Conservation (phyloP, 1,140 invertebrate genomes). For the Dolichoris vasculosae region DNA sequence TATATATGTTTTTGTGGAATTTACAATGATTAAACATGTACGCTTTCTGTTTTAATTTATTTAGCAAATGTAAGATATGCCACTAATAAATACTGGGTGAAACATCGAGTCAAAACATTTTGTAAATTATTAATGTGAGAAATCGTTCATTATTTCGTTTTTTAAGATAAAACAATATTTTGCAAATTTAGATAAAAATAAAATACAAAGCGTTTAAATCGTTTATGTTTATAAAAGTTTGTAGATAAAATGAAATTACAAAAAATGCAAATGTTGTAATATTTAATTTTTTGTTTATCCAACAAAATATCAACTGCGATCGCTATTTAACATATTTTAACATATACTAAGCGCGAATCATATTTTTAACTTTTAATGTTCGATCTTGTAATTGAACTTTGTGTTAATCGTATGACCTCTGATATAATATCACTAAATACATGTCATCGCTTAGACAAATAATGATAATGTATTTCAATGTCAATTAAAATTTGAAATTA, state of each 20-base stretch:
- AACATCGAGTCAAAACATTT: neutral
- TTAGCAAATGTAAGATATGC: neutral
- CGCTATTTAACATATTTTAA: neutral
- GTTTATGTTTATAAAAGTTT: neutral
- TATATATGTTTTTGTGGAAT: neutral
- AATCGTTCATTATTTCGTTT: no score
- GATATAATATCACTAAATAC: slow-evolving; percentile 11
- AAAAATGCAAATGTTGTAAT: neutral
- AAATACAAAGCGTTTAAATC: neutral
- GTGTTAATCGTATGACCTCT: neutral
- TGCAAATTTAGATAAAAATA: neutral
- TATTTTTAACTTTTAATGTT: neutral
- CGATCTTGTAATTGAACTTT: neutral
- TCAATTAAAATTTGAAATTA: slow-evolving; percentile 10
- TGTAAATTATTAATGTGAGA: neutral
- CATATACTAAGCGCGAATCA: neutral
- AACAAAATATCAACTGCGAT: neutral
- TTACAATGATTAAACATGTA: neutral
- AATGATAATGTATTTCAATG: slow-evolving; percentile 10
- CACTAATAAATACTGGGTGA: neutral
- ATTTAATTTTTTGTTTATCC: neutral
- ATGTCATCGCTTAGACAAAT: neutral
- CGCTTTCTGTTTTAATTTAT: neutral
- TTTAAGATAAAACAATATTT: neutral
- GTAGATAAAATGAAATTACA: neutral